Base-by-base conservation (phyloP, 2,888 invertebrate species). In the Drosophila ezoana region DNA sequence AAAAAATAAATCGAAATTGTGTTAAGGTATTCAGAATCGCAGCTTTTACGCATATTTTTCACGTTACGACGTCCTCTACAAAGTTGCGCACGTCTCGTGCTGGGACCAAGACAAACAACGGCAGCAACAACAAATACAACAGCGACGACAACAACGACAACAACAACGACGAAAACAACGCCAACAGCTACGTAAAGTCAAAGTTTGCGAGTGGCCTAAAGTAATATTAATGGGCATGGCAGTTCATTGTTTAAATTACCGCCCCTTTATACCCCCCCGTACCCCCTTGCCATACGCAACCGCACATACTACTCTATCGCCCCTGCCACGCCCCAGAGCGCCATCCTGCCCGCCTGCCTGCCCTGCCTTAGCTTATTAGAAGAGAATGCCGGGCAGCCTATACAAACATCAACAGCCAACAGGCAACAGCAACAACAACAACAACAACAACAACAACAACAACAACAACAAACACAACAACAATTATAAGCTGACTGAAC, bases 161-260 rank as follows among this genome's bases (percentile, higher is more conserved):
- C 41, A 57, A 35, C 40, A 38, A 14, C 43, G 40, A 33, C 20
- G 38, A 44, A 44, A 23, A 10, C 20, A 63, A 41, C 52, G 44
- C 44, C 43, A 57, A 32, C 40, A 51, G 40, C 35, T 14, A 53
- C 20, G 73, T 51, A 64, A 84, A 81, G 79, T 73, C 81, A 70
- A 81, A 87, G 82, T 79, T 83, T 72, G 73, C 52, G 61, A 85
- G 71, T 83, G 69, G 71, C 76, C 82, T 61, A 67, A 85, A 87
- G 82, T 82, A 72, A 85, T 82, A 87, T 83, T 79, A 87, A 83
- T 87, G 83, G 79, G 69, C 72, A 67, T 79, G 86, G 88, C 86
- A 82, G 83, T 83, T 85, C 80, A 83, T 87, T 83, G 83, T 81
- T 83, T 83, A 87, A 79, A 85, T 85, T 81, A 76, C 68, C 70